These are phyloP conservation scores for Leucophenga maculata DNA, from an alignment of 2,888 invertebrate species.

Conservation along the genomic window DNA sequence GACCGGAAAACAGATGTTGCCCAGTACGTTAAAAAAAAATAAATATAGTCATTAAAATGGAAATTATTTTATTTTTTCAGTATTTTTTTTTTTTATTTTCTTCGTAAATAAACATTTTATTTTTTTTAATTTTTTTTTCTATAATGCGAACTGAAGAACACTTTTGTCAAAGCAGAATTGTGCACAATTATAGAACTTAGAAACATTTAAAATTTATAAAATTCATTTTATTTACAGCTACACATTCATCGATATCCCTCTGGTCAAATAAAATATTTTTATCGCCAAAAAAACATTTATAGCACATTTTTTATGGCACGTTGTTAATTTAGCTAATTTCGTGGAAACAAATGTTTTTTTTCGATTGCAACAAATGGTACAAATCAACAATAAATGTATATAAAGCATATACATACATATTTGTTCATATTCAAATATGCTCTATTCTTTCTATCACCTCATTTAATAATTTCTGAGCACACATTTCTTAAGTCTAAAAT, in stretches of 20 bases:
- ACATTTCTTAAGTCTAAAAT: conserved; percentile 10
- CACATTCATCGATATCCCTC: not conserved
- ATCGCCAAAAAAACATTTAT: not conserved
- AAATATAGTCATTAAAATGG: not conserved
- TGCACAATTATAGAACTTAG: too few species aligned
- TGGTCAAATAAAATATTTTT: conserved; percentile 5
- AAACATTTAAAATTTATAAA: too few species aligned
- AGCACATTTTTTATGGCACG: not conserved
- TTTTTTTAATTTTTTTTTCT: too few species aligned
- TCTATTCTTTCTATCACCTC: too few species aligned
- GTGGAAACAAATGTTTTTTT: conserved; percentile 1
- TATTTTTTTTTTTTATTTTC: not conserved
- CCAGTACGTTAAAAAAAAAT: not conserved
- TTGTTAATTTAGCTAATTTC: not conserved
- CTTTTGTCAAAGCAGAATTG: not conserved
- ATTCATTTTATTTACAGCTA: too few species aligned
- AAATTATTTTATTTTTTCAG: not conserved
- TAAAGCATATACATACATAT: too few species aligned
- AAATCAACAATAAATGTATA: not conserved
- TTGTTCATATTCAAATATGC: too few species aligned
- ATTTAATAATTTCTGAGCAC: conserved; percentile 13
- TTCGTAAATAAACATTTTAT: too few species aligned
- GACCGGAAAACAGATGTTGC: conserved; percentile 15
- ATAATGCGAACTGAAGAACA: too few species aligned
- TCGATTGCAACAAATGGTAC: conserved; percentile 11